Percentiles rank a stretch among this genome's conserved stretches.
Conservation (phyloP, 1,140 invertebrate genomes). For the Grapholita molesta region DNA sequence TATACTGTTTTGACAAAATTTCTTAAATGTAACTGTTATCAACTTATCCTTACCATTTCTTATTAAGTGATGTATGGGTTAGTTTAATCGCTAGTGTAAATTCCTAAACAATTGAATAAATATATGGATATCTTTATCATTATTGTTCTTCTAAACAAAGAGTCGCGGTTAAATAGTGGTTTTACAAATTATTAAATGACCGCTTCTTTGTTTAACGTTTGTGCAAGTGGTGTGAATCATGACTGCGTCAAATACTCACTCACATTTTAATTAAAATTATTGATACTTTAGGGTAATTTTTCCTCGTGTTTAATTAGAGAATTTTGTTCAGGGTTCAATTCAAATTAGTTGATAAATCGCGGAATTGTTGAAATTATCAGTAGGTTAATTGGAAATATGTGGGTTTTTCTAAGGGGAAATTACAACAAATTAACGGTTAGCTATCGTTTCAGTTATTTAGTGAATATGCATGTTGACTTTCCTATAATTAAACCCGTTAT, state of each 20-base stretch:
- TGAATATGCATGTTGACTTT: neutral
- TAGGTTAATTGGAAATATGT: neutral
- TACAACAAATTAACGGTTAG: neutral
- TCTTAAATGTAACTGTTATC: too few species aligned
- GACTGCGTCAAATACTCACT: constrained; percentile 1
- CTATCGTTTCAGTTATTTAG: neutral
- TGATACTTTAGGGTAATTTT: neutral
- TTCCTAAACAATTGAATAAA: neutral
- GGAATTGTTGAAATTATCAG: neutral
- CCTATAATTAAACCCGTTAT: too few species aligned
- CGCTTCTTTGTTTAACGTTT: constrained; percentile 6
- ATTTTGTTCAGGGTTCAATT: neutral
- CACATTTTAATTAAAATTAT: neutral
- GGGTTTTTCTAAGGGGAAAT: neutral
- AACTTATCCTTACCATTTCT: too few species aligned
- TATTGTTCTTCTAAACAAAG: neutral
- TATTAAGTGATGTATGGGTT: too few species aligned
- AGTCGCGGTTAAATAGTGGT: constrained; percentile 5
- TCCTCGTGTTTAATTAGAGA: neutral
- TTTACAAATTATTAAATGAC: neutral
- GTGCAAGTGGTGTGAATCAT: neutral
- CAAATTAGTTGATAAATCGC: neutral
- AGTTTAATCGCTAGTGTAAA: neutral
- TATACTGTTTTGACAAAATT: too few species aligned
- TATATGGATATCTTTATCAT: neutral